Conservation (phyloP, 2,888 invertebrate genomes). For the Ophonus ardosiacus region DNA sequence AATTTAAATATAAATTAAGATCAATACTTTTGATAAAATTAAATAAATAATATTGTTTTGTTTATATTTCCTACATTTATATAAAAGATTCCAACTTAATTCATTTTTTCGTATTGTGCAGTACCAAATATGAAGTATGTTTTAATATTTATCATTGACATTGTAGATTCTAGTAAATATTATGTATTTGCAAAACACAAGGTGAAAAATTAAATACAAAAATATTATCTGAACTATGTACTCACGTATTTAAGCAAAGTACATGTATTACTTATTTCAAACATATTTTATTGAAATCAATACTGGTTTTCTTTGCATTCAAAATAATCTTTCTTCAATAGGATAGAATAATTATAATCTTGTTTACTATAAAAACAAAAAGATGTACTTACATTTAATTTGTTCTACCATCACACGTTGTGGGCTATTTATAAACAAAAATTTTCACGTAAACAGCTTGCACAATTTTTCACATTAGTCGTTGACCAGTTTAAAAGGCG, state of each 20-base stretch:
- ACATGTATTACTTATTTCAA: background rate
- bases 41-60: too few species aligned
- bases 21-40: too few species aligned
- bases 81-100: too few species aligned
- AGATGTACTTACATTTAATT: slow-evolving; percentile 8
- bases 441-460: slow-evolving; percentile 11
- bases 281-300: background rate
- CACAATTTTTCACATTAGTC: background rate
- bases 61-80: too few species aligned
- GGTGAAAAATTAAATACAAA: background rate
- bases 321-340: background rate
- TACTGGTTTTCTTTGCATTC: background rate
- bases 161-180: background rate
- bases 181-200: background rate
- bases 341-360: background rate
- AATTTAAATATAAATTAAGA: too few species aligned
- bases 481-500: background rate
- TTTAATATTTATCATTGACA: background rate
- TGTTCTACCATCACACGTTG: slow-evolving; percentile 19
- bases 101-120: too few species aligned
- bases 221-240: background rate
- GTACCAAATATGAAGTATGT: background rate
- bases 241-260: background rate
- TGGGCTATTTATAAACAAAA: slow-evolving; percentile 26
- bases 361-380: background rate